Conservation (phyloP, 2,113 vertebrate species). For the Sebastes schlegelii region DNA sequence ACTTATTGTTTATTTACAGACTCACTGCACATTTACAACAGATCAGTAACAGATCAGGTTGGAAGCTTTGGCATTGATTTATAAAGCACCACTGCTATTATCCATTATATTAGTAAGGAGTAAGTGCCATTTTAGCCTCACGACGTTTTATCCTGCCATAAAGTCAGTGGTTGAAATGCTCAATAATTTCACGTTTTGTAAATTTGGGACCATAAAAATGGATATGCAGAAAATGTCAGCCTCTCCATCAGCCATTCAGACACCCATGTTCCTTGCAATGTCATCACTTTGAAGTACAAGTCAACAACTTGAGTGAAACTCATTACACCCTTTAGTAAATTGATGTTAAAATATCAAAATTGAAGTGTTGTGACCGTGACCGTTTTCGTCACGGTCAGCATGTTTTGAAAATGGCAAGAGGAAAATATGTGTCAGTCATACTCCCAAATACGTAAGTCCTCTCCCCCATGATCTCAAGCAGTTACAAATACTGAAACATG, state of each 20-base stretch:
- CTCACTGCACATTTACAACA: background rate
- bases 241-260: background rate
- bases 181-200: background rate
- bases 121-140: background rate
- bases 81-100: background rate
- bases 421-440: no score
- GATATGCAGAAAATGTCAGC: background rate
- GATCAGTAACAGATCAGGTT: background rate
- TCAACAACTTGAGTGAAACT: background rate
- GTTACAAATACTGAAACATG: no score
- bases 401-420: no score
- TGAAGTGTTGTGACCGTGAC: no score
- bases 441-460: no score
- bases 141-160: background rate
- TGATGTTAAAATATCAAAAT: no score
- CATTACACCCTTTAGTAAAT: background rate
- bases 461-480: no score
- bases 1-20: background rate
- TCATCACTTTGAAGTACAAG: constrained; percentile 3
- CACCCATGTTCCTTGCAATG: background rate
- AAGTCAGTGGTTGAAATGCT: background rate
- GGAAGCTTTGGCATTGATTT: background rate
- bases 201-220: background rate
- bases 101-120: background rate
- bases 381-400: no score